Percentiles rank a stretch among this genome's conserved stretches.
Evolutionary conservation across 2,113 vertebrate species (phyloP).

Genomic region (Phalacrocorax pelagicus): DNA sequence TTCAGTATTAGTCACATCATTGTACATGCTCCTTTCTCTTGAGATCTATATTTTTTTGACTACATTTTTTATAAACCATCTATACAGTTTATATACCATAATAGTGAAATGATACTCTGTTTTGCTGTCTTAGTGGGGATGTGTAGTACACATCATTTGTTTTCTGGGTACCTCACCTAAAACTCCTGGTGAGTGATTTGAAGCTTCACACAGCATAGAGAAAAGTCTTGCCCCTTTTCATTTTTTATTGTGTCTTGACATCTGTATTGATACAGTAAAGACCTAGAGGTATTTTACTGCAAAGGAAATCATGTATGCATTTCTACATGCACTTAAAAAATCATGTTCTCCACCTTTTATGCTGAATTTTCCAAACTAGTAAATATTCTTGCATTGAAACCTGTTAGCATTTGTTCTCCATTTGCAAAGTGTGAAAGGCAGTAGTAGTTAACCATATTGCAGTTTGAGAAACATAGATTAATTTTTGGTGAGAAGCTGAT

Average conservation of each 20-base stretch:
- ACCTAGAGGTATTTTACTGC: background rate
- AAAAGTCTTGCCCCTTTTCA: background rate
- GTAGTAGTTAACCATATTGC: background rate
- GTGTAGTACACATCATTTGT: background rate
- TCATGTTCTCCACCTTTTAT: rapidly evolving
- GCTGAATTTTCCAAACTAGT: background rate
- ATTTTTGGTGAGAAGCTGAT: background rate
- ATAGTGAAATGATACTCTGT: background rate
- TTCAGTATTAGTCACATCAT: background rate
- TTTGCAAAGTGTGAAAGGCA: background rate
- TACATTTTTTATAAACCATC: background rate
- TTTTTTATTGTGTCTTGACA: background rate
- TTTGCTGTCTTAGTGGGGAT: background rate
- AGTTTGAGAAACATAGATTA: background rate
- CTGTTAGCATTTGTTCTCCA: background rate
- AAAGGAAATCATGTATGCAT: background rate
- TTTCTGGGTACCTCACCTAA: background rate
- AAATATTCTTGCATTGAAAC: background rate
- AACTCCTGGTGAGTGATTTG: background rate
- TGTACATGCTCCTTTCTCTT: background rate
- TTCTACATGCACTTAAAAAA: background rate
- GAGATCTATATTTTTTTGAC: background rate
- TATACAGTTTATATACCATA: background rate
- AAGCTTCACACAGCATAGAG: background rate
- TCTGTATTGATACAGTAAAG: background rate